These are phyloP conservation scores for Myrmophylax atrothorax DNA, from an alignment of 2,113 vertebrate species.

Conservation along the genomic window DNA sequence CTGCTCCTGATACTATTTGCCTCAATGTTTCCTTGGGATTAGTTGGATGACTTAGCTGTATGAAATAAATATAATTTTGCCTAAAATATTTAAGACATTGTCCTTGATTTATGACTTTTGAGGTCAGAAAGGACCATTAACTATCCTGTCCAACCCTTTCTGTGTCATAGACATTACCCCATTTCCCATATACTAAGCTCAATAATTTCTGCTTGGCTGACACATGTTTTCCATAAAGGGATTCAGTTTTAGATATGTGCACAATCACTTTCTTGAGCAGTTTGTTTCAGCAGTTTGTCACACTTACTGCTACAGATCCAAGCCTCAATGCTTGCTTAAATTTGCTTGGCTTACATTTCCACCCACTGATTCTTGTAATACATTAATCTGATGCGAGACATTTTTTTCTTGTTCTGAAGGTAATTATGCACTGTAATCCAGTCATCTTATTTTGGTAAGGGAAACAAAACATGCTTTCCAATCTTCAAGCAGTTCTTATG, in stretches of 20 bases:
- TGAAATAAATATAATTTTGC: neutral
- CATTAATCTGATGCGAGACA: conserved; percentile 8
- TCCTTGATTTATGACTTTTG: neutral
- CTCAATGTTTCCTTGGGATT: neutral
- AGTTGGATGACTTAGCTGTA: neutral
- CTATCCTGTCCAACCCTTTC: neutral
- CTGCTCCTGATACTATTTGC: neutral
- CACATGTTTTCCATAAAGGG: neutral
- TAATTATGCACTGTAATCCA: conserved; percentile 29
- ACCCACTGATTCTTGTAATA: conserved; percentile 43
- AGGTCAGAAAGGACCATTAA: neutral
- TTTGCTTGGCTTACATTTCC: conserved; percentile 35
- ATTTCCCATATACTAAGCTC: neutral
- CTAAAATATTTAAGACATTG: neutral
- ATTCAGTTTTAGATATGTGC: neutral
- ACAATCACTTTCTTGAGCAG: neutral
- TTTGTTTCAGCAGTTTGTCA: conserved; percentile 25
- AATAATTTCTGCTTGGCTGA: neutral
- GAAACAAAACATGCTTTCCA: conserved; percentile 2
- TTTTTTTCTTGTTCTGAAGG: conserved; percentile 8
- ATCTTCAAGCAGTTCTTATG: neutral
- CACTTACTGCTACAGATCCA: neutral
- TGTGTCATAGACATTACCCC: neutral
- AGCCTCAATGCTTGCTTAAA: neutral
- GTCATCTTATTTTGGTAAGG: neutral